phyloP scores from a whole-genome alignment of 2,113 vertebrate species.

The Phyllopteryx taeniolatus region DNA sequence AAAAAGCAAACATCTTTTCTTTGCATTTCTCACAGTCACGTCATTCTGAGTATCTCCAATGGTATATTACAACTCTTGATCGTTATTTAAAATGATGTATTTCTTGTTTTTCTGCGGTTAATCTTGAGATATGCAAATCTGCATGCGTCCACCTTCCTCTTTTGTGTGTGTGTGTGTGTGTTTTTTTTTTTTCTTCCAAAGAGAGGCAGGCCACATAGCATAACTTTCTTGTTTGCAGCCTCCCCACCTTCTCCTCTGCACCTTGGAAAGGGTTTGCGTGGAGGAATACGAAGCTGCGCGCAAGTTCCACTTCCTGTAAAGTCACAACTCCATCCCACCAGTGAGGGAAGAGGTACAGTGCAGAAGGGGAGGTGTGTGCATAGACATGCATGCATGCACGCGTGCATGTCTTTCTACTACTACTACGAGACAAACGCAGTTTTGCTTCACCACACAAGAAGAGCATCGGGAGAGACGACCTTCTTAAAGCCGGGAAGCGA shows the following conservation, averaged over 20 bases:
- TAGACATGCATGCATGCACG: background rate
- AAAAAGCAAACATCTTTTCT: background rate
- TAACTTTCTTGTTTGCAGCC: slow-evolving; percentile 53
- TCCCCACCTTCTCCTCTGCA: background rate
- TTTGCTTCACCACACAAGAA: background rate
- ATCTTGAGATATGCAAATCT: slow-evolving; percentile 20
- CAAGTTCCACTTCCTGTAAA: slow-evolving; percentile 6
- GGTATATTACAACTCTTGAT: background rate
- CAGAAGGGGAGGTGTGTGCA: background rate
- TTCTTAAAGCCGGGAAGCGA: background rate
- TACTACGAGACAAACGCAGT: background rate
- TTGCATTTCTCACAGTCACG: background rate
- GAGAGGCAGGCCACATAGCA: slow-evolving; percentile 49
- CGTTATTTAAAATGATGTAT: background rate
- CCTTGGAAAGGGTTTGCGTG: background rate
- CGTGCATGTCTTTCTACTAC: background rate
- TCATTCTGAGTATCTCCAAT: background rate
- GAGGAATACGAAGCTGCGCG: background rate
- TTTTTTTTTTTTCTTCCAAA: slow-evolving; percentile 28
- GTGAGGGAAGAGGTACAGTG: slow-evolving; percentile 1
- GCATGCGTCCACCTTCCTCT: slow-evolving; percentile 47
- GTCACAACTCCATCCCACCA: slow-evolving; percentile 4
- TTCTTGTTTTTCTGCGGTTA: background rate
- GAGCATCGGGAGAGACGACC: background rate
- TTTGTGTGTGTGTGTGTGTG: too few relatives aligned